Base-by-base conservation (phyloP, 2,888 invertebrate genomes). In the Leuctra nigra region DNA sequence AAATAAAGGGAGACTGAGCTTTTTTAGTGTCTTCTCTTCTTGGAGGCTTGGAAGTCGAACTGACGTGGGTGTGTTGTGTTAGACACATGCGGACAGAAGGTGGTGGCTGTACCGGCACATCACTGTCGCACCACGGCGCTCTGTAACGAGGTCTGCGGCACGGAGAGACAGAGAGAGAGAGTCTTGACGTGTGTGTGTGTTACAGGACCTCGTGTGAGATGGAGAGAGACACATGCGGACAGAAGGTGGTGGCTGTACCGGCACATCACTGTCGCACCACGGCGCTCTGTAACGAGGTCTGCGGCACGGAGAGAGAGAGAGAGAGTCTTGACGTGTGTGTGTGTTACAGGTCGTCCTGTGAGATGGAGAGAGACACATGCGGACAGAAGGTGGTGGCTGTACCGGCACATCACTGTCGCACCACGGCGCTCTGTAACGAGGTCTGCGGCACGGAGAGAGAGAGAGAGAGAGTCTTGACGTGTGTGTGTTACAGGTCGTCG, bases 271-370 rank as follows among this genome's bases (percentile, higher is more conserved):
- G 93, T 72, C 83, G 84, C 62, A 87, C 89, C 24, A 93, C 93
- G 0, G 88, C 89, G 1, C 81, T 86, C 35, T 93, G 93, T 73
- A 82, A 86, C 66, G 72, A 75, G 6, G 78, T 80, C 53, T 89
- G 88, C 67, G 79, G 81, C 20, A 82, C 82, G 18, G 79, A 83
- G n/a, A 84, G 84, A 61, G 73, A 79, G 62, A 91, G 90, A 68
- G 89, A 92, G 52, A 93, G 93, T 69, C 91, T 90, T 33, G 91
- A 91, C 6, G 92, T 93, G 72, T 91, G 90, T 72, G 84, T 89
- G 68, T 87, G 93, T 70, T 92, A 3, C 67, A 87, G 87, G 65
- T 90, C 91, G 0, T 78, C 84, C 66, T 95, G 95, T 68, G 89
- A 91, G 68, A 82, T 95, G 69, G 84, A 82, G 63, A 82, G 82